Conservation (phyloP, 92 coral and sea anemone genomes). For the Zoanthus sansibaricus region DNA sequence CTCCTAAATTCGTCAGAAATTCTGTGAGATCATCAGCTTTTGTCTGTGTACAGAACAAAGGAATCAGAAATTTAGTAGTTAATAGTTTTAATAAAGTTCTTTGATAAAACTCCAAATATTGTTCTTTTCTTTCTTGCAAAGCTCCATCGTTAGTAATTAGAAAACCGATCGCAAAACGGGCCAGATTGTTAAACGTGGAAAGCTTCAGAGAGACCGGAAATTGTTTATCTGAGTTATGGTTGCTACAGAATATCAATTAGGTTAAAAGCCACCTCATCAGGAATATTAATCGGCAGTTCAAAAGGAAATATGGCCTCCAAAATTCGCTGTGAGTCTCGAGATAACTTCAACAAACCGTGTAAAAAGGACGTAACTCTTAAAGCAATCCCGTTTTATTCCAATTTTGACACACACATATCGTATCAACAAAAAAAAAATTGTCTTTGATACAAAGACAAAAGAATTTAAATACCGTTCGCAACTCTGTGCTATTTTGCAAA, state of each 20-base stretch:
- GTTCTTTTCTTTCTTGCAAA: not conserved
- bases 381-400: not conserved
- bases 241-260: constrained; percentile 1
- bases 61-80: not conserved
- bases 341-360: not conserved
- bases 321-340: no score
- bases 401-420: no score
- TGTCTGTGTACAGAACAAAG: constrained; percentile 54
- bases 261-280: constrained; percentile 20
- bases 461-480: no score
- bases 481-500: no score
- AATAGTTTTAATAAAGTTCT: not conserved
- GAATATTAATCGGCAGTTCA: not conserved
- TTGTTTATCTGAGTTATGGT: constrained; percentile 16
- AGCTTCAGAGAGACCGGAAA: constrained; percentile 39
- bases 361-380: not conserved
- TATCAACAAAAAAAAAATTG: no score
- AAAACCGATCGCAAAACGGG: not conserved
- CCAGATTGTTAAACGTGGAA: not conserved
- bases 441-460: no score
- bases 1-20: constrained; percentile 81
- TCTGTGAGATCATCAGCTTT: constrained; percentile 81
- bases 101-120: not conserved
- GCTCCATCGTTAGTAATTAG: not conserved
- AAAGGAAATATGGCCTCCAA: no score